These are phyloP conservation scores for Barbus barbus DNA, from an alignment of 2,113 vertebrate species.

Conservation along the genomic window DNA sequence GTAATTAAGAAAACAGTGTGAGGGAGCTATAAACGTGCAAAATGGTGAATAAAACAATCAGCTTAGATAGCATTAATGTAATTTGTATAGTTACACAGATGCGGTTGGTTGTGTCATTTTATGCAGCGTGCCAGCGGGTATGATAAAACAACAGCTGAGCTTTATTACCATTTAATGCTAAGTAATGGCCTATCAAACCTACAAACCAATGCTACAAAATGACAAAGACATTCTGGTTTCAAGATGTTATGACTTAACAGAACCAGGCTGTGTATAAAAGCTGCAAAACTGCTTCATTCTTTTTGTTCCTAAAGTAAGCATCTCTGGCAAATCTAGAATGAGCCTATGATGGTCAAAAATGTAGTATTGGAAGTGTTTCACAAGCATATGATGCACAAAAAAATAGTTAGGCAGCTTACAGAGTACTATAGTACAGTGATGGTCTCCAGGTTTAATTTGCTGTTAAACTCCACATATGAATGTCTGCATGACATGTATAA, in stretches of 20 bases:
- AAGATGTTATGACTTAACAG: neutral
- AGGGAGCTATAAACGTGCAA: slow-evolving; percentile 14
- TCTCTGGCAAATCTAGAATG: neutral
- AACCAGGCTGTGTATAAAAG: neutral
- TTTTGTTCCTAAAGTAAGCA: no score
- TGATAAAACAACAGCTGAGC: slow-evolving; percentile 27
- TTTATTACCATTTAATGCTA: slow-evolving; percentile 18
- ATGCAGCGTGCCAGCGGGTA: neutral
- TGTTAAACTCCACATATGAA: no score
- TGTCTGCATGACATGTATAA: no score
- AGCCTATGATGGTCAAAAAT: neutral
- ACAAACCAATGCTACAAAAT: slow-evolving; percentile 7
- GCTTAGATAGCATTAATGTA: neutral
- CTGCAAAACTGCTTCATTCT: neutral
- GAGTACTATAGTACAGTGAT: neutral
- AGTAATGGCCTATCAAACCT: neutral
- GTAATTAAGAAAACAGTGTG: slow-evolving; percentile 10
- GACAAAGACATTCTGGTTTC: neutral
- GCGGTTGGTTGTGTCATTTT: neutral
- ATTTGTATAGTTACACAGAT: slow-evolving; percentile 14
- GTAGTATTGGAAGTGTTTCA: neutral
- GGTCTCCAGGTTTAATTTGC: no score
- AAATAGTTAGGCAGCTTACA: neutral
- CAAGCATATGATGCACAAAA: neutral
- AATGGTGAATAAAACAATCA: slow-evolving; percentile 12